phyloP scores from a whole-genome alignment of 2,888 invertebrate genomes.

The Phengaris arion region DNA sequence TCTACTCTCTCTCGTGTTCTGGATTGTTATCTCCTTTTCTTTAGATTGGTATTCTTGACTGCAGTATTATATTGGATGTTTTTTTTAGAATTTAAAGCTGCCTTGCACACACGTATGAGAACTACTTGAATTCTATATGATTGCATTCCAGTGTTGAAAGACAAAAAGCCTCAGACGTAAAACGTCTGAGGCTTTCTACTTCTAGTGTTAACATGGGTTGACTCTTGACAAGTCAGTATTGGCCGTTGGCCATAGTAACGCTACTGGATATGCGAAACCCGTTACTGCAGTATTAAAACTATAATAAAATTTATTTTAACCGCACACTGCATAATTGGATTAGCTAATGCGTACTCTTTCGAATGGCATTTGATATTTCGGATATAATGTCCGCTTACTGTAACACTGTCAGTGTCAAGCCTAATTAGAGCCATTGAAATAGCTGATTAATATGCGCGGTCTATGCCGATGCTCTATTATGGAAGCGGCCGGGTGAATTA shows the following conservation, averaged over 20 bases:
- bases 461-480: conserved; percentile 66
- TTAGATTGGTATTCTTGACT: too few relatives aligned
- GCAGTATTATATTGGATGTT: too few relatives aligned
- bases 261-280: neutral
- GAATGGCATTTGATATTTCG: conserved; percentile 35
- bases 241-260: neutral
- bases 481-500: conserved; percentile 57
- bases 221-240: neutral
- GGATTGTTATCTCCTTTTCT: too few relatives aligned
- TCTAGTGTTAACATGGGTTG: too few relatives aligned
- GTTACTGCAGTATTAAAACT: neutral
- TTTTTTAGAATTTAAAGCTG: too few relatives aligned
- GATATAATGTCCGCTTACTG: conserved; percentile 57
- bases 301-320: neutral
- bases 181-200: too few relatives aligned
- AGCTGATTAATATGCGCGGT: conserved; percentile 75
- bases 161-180: too few relatives aligned
- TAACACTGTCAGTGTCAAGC: conserved; percentile 72
- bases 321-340: conserved; percentile 19
- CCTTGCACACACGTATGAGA: too few relatives aligned
- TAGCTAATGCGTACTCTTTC: conserved; percentile 24
- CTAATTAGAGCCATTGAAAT: conserved; percentile 76
- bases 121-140: too few relatives aligned
- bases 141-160: too few relatives aligned
- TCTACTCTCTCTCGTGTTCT: too few relatives aligned